These are phyloP conservation scores for Pteropus rufus DNA, from an alignment of 2,797 vertebrate genomes.

Conservation along the genomic window DNA sequence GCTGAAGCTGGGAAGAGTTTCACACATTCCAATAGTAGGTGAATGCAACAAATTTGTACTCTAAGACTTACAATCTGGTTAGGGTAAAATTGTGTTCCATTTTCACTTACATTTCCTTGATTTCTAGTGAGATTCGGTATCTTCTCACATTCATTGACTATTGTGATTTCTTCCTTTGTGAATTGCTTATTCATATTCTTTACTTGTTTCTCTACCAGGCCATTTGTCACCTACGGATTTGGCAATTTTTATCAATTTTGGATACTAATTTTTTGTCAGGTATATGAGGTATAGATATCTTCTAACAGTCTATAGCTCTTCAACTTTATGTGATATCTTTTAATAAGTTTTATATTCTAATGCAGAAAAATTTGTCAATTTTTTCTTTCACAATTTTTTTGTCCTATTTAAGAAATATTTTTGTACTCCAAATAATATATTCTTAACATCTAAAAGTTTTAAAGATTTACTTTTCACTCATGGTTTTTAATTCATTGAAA, in stretches of 20 bases:
- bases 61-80: not conserved
- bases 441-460: not conserved
- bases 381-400: not conserved
- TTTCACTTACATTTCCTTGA: not conserved
- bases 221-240: not conserved
- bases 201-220: not conserved
- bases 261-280: not conserved
- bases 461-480: not conserved
- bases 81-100: not conserved
- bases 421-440: not conserved
- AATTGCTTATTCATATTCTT: not conserved
- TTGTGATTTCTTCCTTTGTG: not conserved
- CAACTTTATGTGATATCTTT: not conserved
- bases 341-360: conserved; percentile 8
- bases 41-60: not conserved
- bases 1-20: not conserved
- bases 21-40: too few relatives aligned
- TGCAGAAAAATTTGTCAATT: not conserved
- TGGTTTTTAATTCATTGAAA: conserved; percentile 8
- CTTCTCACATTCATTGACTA: not conserved
- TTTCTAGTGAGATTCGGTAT: not conserved
- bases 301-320: not conserved
- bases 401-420: not conserved
- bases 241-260: not conserved
- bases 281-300: not conserved